Base-by-base conservation (phyloP, 2,888 invertebrate genomes). In the Acanthosoma haemorrhoidale region DNA sequence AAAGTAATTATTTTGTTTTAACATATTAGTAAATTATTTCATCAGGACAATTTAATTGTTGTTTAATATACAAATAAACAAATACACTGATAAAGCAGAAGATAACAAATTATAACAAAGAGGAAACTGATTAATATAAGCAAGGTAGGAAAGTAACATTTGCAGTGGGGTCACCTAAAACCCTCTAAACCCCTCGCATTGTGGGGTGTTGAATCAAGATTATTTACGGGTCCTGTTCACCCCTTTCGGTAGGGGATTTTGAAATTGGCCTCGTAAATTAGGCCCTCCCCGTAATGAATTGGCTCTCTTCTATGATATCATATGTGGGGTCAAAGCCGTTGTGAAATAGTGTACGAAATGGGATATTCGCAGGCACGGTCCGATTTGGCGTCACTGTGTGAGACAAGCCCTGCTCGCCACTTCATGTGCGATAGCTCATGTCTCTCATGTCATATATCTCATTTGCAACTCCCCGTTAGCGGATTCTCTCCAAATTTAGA, bases 241-340 rank as follows among this genome's bases (percentile, higher is more conserved):
- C n/a, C n/a, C n/a, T n/a, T n/a, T n/a, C 43, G 60, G 8, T 18
- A 4, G 13, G 13, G 34, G 21, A 36, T 34, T 36, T 36, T 36
- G 61, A 61, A 61, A 61, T 61, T 61, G 61, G 61, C 34, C 36
- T 21, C 36, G 21, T 61, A 61, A 61, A 61, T 61, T 61, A 61
- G 34, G 21, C 61, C 18, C 21, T 34, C 21, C 15, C 21, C 21
- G 61, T 61, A 61, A 61, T 61, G 61, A 61, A 61, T 61, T 16
- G 61, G 61, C 61, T 21, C 61, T 21, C 21, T 36, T 61, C 61
- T 61, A 61, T 61, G 61, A 61, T 61, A 61, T 61, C 34, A 61
- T 61, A 61, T 36, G 61, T 51, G 51, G 51, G 21, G 18, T 21
- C 51, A 51, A 51, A 51, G 29, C 51, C 51, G 29, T 51, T 25